Evolutionary conservation across 2,113 vertebrate species (phyloP), one percentile per base, ranked within the genome.

Genomic region (Physeter macrocephalus): DNA sequence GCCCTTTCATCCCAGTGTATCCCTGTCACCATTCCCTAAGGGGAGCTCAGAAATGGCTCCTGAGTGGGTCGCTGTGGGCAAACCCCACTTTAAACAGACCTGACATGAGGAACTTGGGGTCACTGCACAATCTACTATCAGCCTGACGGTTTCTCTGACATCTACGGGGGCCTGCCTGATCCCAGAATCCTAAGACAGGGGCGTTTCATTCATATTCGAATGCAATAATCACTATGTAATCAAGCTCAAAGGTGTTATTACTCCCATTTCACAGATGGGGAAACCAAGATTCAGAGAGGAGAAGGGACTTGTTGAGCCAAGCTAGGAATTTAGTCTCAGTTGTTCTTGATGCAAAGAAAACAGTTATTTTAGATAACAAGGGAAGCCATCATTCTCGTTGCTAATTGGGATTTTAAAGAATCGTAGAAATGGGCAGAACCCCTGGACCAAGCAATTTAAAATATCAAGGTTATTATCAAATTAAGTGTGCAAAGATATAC

Each of bases 171-270:
- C 2, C 93, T 71, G 17, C 36, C 17, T 4, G 66, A 54, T 8
- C 17, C 23, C 15, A 52, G 83, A n/a, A 52, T 23, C 92, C 23
- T 17, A 41, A n/a, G 10, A 34, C 20, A 0, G 21, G n/a, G 23
- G n/a, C 1, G 0, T 81, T 20, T 39, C n/a, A 4, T 15, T 43
- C 71, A 20, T 9, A 20, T 8, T 41, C 14, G 2, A 34, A 31
- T 0, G 6, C 25, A 29, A 39, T 0, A 20, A 34, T 3, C 6
- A 8, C 66, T n/a, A 52, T 0, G 0, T 9, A 6, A 57, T 14
- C 34, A 64, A 66, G 52, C 7, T 46, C 59, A 25, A 0, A 1
- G n/a, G 23, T 25, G 49, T 43, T 3, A 34, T 41, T 9, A 36
- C 64, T 59, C 49, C 71, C 43, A 9, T 81, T 66, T 87, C 71